phyloP scores from a whole-genome alignment of 2,113 vertebrate genomes.

The Odontesthes bonariensis region DNA sequence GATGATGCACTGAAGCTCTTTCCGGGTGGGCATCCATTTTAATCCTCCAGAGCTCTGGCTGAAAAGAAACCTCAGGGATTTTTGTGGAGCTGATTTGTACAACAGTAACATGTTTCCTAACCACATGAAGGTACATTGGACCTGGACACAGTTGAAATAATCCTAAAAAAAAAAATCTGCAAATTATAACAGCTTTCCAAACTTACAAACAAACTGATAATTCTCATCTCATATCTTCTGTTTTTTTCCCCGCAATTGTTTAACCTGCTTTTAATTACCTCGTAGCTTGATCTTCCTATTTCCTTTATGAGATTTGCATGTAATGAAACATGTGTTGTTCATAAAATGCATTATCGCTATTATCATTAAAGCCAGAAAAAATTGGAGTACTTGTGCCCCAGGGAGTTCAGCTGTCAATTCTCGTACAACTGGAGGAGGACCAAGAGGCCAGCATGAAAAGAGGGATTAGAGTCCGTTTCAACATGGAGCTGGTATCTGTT shows the following conservation, averaged over 20 bases:
- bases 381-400: slow-evolving; percentile 6
- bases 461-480: slow-evolving; percentile 64
- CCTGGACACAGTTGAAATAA: slow-evolving; percentile 1
- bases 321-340: slow-evolving; percentile 67
- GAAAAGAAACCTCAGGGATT: slow-evolving; percentile 9
- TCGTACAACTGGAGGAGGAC: slow-evolving; percentile 55
- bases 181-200: slow-evolving; percentile 10
- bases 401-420: slow-evolving; percentile 52
- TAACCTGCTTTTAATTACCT: slow-evolving; percentile 56
- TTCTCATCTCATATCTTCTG: background rate
- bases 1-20: background rate
- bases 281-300: slow-evolving; percentile 12
- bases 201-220: slow-evolving; percentile 9
- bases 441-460: slow-evolving; percentile 60
- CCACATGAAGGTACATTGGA: slow-evolving; percentile 16
- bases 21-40: background rate
- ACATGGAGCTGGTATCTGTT: slow-evolving; percentile 68
- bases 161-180: background rate
- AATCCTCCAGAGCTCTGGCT: slow-evolving; percentile 20
- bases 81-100: slow-evolving; percentile 22
- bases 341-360: slow-evolving; percentile 54
- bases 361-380: slow-evolving; percentile 38
- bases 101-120: background rate
- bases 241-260: slow-evolving; percentile 24
- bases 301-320: slow-evolving; percentile 38